Evolutionary conservation across 2,113 vertebrate species (phyloP), one percentile per base, ranked within the genome.

Genomic region (Caloenas nicobarica): DNA sequence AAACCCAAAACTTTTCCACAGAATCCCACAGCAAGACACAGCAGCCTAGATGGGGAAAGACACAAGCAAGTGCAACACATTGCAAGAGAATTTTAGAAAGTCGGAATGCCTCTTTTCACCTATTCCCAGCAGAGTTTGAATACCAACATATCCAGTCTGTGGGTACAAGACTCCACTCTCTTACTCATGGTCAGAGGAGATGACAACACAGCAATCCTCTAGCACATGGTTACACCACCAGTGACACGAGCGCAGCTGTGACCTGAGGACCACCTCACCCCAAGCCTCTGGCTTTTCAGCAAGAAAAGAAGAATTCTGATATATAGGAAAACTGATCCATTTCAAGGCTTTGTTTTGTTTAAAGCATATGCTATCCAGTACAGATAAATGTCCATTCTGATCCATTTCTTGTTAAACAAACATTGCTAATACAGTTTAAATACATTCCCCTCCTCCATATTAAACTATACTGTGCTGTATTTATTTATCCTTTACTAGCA

Each of bases 321-420:
- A 44, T 46, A 17, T 36, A 16, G 7, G 53, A 93, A 88, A 94
- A 77, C 64, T 26, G 29, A 58, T n/a, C 58, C 50, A 21, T 76
- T 82, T 82, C 58, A 86, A 68, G 48, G 26, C 36, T 92, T 82
- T 93, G 44, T 71, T 95, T 90, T 86, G 53, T 64, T 88, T 68
- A 88, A 95, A 93, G 51, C 26, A 65, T 91, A 74, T 74, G 51
- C 56, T 64, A 66, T 24, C 60, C 56, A 80, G 60, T 48, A 90
- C 56, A 96, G 82, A 92, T 73, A 93, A 80, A 86, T 88, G 48
- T 58, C 64, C 90, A 24, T 66, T 68, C 82, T 88, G 89, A 96
- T 81, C 42, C 64, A 25, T 66, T 91, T 83, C 79, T 91, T 71
- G 22, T 65, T 88, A 78, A 94, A 74, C 61, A 95, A 91, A 93